These are phyloP conservation scores for Mergus octosetaceus DNA, from an alignment of 2,797 vertebrate genomes.

Conservation along the genomic window DNA sequence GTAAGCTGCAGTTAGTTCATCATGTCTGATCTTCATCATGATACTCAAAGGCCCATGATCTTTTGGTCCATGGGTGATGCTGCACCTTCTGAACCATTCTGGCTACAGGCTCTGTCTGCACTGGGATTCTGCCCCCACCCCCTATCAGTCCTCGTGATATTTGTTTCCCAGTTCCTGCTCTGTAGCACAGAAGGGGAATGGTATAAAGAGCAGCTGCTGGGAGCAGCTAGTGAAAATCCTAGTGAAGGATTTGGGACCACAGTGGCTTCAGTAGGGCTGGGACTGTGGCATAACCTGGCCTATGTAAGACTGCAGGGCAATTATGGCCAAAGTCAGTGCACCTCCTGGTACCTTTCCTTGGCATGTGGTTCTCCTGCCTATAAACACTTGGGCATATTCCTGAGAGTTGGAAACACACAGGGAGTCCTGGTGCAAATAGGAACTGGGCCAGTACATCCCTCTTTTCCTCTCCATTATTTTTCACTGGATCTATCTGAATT, in stretches of 20 bases:
- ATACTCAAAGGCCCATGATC: background rate
- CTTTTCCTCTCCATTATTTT: background rate
- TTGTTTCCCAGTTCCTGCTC: background rate
- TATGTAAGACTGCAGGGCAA: background rate
- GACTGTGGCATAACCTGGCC: no score
- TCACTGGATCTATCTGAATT: background rate
- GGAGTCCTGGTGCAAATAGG: background rate
- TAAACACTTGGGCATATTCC: background rate
- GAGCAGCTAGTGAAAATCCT: background rate
- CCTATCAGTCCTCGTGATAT: background rate
- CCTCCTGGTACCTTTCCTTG: background rate
- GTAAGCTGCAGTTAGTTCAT: background rate
- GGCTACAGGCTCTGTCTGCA: background rate
- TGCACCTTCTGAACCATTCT: background rate
- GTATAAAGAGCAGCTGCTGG: background rate
- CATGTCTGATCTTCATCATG: rapidly evolving
- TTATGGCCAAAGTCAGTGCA: background rate
- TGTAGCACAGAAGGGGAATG: background rate
- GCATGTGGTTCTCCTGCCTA: background rate
- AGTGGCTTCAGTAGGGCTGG: background rate
- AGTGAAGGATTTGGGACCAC: background rate
- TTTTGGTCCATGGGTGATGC: background rate
- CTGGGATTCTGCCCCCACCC: no score
- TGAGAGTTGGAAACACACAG: background rate
- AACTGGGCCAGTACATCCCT: background rate